phyloP scores from a whole-genome alignment of 2,113 vertebrate species.

The Equus przewalskii region DNA sequence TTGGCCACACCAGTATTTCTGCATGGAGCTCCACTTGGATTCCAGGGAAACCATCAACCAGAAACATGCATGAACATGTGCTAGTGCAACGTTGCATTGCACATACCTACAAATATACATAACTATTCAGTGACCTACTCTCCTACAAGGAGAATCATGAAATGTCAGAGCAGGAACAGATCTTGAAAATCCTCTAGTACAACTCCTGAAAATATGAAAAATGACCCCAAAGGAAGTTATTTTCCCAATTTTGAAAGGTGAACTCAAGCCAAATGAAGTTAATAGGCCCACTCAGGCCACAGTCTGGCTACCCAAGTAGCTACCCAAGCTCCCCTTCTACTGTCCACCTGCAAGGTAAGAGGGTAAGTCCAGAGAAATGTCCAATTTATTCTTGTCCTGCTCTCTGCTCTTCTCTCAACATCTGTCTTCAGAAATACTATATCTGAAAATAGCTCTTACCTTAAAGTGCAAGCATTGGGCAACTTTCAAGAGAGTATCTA shows the following conservation, averaged over 20 bases:
- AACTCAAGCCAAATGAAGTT: neutral
- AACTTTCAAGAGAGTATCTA: neutral
- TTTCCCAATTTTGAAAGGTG: neutral
- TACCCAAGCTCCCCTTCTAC: too few species aligned
- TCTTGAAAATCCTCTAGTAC: neutral
- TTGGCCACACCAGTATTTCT: neutral
- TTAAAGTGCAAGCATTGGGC: neutral
- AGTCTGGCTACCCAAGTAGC: neutral
- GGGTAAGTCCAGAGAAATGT: neutral
- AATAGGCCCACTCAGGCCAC: neutral
- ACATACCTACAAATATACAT: neutral
- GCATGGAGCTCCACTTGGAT: neutral
- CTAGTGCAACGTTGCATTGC: neutral
- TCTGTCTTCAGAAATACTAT: neutral
- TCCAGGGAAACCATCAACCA: neutral
- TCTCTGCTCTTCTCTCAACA: conserved; percentile 8
- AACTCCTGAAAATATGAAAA: conserved; percentile 25
- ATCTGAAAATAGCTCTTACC: neutral
- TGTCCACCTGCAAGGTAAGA: neutral
- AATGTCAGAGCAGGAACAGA: neutral
- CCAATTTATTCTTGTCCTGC: neutral
- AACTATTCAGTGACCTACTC: neutral
- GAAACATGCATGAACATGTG: neutral
- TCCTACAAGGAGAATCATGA: neutral
- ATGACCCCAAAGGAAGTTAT: neutral